Percentiles rank a stretch among this genome's conserved stretches.
phyloP scores from a whole-genome alignment of 2,888 invertebrate species.

The Aromia moschata region DNA sequence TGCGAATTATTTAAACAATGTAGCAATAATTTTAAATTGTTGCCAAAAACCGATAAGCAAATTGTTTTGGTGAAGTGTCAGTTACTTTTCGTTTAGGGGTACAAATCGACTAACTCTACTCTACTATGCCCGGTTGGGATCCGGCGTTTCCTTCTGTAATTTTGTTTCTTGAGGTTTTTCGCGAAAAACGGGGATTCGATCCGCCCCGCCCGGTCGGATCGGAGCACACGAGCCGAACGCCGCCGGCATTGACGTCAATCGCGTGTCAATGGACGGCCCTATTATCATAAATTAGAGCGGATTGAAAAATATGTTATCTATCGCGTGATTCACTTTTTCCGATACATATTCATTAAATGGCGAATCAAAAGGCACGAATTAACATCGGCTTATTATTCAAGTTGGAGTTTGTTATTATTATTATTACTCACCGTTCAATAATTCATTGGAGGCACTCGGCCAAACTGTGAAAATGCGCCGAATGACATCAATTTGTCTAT shows the following conservation, averaged over 20 bases:
- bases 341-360: conserved; percentile 4
- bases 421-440: conserved; percentile 4
- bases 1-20: too few species aligned
- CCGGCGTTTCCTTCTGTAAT: too few species aligned
- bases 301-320: conserved; percentile 1
- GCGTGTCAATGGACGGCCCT: neutral
- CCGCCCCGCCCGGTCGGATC: too few species aligned
- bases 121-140: too few species aligned
- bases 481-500: neutral
- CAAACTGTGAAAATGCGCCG: neutral
- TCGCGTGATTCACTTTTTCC: conserved; percentile 7
- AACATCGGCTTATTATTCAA: conserved; percentile 3
- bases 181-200: too few species aligned
- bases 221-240: neutral
- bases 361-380: conserved; percentile 2
- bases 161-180: too few species aligned
- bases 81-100: too few species aligned
- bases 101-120: too few species aligned
- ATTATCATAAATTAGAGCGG: conserved; percentile 5
- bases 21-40: too few species aligned
- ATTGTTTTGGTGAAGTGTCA: too few species aligned
- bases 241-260: conserved; percentile 2
- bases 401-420: too few species aligned
- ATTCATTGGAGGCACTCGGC: conserved; percentile 3
- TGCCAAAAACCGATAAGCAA: too few species aligned